Evolutionary conservation across 2,113 vertebrate genomes (phyloP).

Genomic region (Scomber colias): DNA sequence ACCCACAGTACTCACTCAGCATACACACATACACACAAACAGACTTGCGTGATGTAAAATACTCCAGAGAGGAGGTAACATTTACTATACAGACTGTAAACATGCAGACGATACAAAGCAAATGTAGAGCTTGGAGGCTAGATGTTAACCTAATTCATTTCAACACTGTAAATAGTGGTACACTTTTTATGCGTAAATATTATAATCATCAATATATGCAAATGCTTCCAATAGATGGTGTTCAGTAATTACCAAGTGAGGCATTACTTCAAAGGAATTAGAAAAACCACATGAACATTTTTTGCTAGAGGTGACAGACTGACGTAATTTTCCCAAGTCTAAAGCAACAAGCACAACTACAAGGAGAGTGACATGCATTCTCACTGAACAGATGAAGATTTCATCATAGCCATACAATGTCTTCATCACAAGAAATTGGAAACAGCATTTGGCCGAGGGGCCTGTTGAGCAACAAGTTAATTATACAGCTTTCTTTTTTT

Average conservation of each 20-base stretch:
- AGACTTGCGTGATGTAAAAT: slow-evolving; percentile 12
- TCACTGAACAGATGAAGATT: slow-evolving; percentile 22
- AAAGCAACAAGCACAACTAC: slow-evolving; percentile 16
- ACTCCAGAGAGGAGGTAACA: not conserved
- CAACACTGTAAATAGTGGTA: not conserved
- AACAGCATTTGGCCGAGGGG: not conserved
- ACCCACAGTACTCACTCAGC: not conserved
- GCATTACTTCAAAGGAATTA: slow-evolving; percentile 37
- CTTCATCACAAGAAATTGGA: not conserved
- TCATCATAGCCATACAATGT: slow-evolving; percentile 14
- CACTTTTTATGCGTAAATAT: not conserved
- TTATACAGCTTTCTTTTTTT: not conserved
- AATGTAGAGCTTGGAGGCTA: not conserved
- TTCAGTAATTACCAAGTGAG: slow-evolving; percentile 5
- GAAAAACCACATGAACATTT: slow-evolving; percentile 27
- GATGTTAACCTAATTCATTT: slow-evolving; percentile 20
- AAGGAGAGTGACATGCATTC: slow-evolving; percentile 14
- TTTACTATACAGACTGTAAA: slow-evolving; percentile 7
- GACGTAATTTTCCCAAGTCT: slow-evolving; percentile 38
- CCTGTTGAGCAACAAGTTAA: slow-evolving; percentile 6
- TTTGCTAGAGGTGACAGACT: slow-evolving; percentile 26
- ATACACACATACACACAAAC: slow-evolving; percentile 1
- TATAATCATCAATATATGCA: slow-evolving; percentile 28
- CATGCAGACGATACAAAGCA: not conserved
- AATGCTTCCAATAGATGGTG: not conserved